Conservation (phyloP, 2,113 vertebrate genomes). For the Xerus inauris region DNA sequence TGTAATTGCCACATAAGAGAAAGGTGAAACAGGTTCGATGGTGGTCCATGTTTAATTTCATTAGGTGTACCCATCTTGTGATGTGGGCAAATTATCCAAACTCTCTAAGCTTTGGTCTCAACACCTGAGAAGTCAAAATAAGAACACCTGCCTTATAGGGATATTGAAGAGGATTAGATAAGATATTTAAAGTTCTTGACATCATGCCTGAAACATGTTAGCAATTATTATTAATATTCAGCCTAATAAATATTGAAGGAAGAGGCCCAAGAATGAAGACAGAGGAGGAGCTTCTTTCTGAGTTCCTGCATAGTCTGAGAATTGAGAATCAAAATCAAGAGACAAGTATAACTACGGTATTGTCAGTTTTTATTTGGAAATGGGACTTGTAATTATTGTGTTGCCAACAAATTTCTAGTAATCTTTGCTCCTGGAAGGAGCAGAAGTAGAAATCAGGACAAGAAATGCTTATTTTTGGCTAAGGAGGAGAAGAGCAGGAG, state of each 20-base stretch:
- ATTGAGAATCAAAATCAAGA: background rate
- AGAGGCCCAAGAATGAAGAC: background rate
- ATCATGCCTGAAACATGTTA: conserved; percentile 8
- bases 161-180: conserved; percentile 14
- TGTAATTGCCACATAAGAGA: background rate
- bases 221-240: conserved; percentile 30
- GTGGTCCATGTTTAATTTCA: background rate
- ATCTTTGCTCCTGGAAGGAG: background rate
- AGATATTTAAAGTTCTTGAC: conserved; percentile 28
- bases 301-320: background rate
- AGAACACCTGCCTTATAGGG: conserved; percentile 1
- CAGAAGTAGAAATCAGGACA: background rate
- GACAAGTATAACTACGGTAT: background rate
- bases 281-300: background rate
- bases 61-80: background rate
- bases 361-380: background rate
- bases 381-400: background rate
- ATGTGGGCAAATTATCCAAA: background rate
- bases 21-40: background rate
- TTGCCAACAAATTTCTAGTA: background rate
- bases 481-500: background rate
- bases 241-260: background rate
- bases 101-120: background rate
- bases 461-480: background rate
- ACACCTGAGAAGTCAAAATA: conserved; percentile 45